A percentile compares a stretch with the other conserved stretches of the same genome.
Evolutionary conservation across 2,113 vertebrate genomes (phyloP).

Genomic region (Microtus ochrogaster): DNA sequence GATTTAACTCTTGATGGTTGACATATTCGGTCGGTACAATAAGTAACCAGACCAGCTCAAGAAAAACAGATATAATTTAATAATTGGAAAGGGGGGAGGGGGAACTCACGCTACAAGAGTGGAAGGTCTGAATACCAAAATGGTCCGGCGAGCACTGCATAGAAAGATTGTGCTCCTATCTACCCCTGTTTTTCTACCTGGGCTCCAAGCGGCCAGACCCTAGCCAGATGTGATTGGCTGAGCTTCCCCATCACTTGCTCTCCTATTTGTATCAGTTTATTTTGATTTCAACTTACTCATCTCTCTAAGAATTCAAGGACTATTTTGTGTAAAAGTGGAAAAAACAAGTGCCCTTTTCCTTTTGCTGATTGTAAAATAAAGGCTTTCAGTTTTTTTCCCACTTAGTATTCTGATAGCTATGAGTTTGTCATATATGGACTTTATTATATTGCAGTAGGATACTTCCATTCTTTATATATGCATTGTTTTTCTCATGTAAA

Average conservation of each 20-base stretch:
- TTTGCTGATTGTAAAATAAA: background rate
- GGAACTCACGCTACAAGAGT: too few species aligned
- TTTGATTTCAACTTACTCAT: background rate
- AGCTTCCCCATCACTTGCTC: background rate
- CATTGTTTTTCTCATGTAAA: background rate
- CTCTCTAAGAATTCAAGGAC: background rate
- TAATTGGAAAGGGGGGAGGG: too few species aligned
- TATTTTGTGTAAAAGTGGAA: background rate
- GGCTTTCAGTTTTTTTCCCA: background rate
- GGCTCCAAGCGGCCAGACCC: too few species aligned
- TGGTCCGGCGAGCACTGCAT: accelerated
- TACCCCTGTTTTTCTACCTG: too few species aligned
- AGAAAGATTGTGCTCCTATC: too few species aligned
- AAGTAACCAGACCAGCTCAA: too few species aligned
- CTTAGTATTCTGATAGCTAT: background rate
- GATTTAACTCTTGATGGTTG: background rate
- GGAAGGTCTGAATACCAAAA: too few species aligned
- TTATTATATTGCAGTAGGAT: background rate
- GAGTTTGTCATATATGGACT: background rate
- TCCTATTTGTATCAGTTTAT: background rate
- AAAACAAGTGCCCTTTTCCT: background rate
- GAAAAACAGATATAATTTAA: too few species aligned
- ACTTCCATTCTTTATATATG: background rate
- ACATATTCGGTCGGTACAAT: too few species aligned
- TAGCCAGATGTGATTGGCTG: too few species aligned